Conservation (phyloP, 2,113 vertebrate species). For the Axis porcinus region DNA sequence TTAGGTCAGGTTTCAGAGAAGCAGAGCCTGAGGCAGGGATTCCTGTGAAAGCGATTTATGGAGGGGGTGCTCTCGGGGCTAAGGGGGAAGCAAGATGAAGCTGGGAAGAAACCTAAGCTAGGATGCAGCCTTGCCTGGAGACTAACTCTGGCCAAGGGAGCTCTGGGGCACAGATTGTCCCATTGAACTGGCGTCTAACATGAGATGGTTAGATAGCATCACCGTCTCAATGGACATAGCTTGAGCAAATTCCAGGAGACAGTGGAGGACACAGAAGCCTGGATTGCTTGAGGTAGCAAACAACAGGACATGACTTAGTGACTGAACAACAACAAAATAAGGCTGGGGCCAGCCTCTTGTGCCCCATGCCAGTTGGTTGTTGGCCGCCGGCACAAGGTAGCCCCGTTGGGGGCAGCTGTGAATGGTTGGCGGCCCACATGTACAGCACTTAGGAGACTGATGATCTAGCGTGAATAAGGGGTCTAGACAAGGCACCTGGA, state of each 20-base stretch:
- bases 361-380: too few relatives aligned
- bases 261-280: not conserved
- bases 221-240: not conserved
- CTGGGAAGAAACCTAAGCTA: not conserved
- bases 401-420: not conserved
- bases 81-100: not conserved
- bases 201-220: not conserved
- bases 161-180: not conserved
- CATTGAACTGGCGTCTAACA: not conserved
- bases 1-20: not conserved
- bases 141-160: too few relatives aligned
- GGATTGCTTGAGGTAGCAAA: not conserved
- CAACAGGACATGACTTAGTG: not conserved
- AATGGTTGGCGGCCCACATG: not conserved
- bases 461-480: rapidly evolving
- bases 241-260: not conserved
- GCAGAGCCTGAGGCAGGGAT: not conserved
- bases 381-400: not conserved
- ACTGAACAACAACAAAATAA: not conserved
- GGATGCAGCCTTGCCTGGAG: not conserved
- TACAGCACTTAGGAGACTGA: too few relatives aligned
- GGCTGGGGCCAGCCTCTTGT: not conserved
- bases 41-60: not conserved
- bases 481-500: not conserved
- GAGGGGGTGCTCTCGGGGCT: not conserved